Evolutionary conservation across 2,797 vertebrate species (phyloP).

Genomic region (Zalophus californianus): DNA sequence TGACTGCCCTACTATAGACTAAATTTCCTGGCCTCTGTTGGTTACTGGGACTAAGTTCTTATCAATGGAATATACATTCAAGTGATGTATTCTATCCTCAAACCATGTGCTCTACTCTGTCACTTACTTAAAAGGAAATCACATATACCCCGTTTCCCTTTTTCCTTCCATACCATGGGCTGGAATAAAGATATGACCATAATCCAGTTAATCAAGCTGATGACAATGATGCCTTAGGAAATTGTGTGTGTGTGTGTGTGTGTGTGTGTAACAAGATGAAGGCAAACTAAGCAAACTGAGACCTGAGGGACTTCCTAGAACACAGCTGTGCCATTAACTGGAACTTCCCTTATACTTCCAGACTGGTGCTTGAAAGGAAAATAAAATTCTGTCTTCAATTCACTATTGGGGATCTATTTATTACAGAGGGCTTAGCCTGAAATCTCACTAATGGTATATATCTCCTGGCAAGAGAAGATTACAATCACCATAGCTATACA

Average conservation of each 20-base stretch:
- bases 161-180: neutral
- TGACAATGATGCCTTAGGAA: neutral
- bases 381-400: neutral
- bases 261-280: neutral
- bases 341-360: neutral
- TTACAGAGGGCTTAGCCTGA: neutral
- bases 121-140: slow-evolving; percentile 18
- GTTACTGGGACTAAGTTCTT: neutral
- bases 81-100: neutral
- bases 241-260: neutral
- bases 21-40: neutral
- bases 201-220: neutral
- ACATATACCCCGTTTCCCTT: neutral
- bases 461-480: neutral
- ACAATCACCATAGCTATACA: neutral
- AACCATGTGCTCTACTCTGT: neutral
- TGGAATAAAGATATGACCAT: neutral
- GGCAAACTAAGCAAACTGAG: neutral
- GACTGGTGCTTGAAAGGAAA: neutral
- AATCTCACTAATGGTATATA: slow-evolving; percentile 5
- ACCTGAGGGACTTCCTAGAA: neutral
- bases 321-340: neutral
- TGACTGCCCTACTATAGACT: neutral
- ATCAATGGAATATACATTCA: neutral
- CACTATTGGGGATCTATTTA: slow-evolving; percentile 23